Conservation (phyloP, 2,113 vertebrate species). For the Alligator mississippiensis region DNA sequence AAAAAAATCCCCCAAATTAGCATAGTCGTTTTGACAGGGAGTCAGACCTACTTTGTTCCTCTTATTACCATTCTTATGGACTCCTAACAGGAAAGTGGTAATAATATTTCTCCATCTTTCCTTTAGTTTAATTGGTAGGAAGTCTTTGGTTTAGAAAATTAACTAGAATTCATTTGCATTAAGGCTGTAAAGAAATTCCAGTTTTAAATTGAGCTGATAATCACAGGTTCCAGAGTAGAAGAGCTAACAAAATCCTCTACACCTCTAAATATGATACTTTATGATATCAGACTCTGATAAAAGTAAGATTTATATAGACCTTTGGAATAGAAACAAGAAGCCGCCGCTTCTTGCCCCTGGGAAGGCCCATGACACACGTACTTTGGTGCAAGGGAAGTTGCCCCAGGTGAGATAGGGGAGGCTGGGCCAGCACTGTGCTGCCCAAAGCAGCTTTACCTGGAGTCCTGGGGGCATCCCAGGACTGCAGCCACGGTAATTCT, state of each 20-base stretch:
- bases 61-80: neutral
- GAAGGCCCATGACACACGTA: too few species aligned
- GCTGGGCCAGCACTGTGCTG: too few species aligned
- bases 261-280: neutral
- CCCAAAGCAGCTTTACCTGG: too few species aligned
- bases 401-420: too few species aligned
- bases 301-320: neutral
- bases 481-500: too few species aligned
- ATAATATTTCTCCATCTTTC: neutral
- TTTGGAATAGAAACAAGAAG: neutral
- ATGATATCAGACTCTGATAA: neutral
- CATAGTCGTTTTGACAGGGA: conserved; percentile 20
- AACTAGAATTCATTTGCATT: neutral
- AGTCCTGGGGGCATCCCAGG: too few species aligned
- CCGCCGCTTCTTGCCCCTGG: too few species aligned
- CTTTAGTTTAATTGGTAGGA: neutral
- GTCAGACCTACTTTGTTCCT: neutral
- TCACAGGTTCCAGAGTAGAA: neutral
- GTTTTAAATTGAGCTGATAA: neutral
- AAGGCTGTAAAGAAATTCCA: neutral
- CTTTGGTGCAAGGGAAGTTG: too few species aligned
- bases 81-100: neutral
- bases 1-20: neutral
- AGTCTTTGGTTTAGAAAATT: neutral
- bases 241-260: neutral